Evolutionary conservation across 2,113 vertebrate genomes (phyloP).

Genomic region (Clinocottus analis): DNA sequence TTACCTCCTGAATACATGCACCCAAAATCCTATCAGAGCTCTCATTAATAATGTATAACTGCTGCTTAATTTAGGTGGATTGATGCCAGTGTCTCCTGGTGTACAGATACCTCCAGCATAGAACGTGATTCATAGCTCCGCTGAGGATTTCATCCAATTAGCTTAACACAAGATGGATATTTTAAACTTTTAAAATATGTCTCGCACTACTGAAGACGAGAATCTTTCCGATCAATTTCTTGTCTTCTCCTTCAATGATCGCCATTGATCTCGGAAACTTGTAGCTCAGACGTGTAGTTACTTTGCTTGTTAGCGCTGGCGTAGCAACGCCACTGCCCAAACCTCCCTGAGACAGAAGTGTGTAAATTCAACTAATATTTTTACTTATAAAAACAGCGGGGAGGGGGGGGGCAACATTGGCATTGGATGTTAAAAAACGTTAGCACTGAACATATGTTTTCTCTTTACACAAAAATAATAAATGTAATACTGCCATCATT

Average conservation of each 20-base stretch:
- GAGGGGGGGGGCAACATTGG: no score
- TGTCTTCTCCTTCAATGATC: background rate
- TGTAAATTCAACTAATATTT: no score
- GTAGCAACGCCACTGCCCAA: background rate
- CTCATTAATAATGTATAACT: conserved; percentile 21
- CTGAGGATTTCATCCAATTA: background rate
- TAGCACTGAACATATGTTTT: no score
- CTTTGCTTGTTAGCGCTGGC: background rate
- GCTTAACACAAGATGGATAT: background rate
- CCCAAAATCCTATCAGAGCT: background rate
- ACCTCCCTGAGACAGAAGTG: no score
- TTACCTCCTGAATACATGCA: background rate
- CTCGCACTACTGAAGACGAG: background rate
- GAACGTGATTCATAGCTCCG: background rate
- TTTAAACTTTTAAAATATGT: background rate
- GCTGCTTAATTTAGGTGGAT: conserved; percentile 22
- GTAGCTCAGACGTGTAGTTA: background rate
- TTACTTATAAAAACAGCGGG: background rate
- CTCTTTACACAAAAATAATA: no score
- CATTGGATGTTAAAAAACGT: no score
- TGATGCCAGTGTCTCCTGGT: background rate
- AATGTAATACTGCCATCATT: no score
- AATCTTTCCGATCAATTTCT: background rate
- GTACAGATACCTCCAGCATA: background rate
- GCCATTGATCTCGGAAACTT: background rate